Evolutionary conservation across 2,797 vertebrate species (phyloP), one percentile per base, ranked within the genome.

Genomic region (Eurystomus glaucurus): DNA sequence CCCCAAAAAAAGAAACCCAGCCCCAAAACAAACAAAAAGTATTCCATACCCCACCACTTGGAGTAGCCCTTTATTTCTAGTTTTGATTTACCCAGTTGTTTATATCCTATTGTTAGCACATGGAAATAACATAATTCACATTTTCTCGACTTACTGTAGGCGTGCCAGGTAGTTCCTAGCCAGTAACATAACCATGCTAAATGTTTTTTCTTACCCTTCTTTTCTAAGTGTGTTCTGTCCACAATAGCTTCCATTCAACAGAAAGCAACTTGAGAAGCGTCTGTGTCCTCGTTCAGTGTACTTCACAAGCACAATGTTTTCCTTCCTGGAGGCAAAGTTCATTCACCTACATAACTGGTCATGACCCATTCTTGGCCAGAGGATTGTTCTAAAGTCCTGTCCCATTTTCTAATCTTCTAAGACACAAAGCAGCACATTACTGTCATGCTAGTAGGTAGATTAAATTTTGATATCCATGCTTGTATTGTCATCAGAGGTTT

Each of bases 391-490:
- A 26, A 87, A 85, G 45, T 84, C 54, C 57, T 33, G 89, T 94
- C 39, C 45, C 41, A 28, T 90, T 94, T 97, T 77, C 77, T 82
- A 65, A 91, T 92, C 35, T 95, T 85, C 69, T 62, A 69, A 89
- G 87, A 88, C 31, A 60, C 26, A 71, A 87, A 86, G 51, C 80
- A 85, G 76, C 28, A 93, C n/a, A 74, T 91, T 95, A 21, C 64
- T 90, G 86, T 90, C 93, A 84, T 70, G 72, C 69, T 66, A 88
- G 57, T 88, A 96, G 54, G 64, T 83, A 96, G 86, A 95, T 96
- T 61, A 94, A 97, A 95, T 96, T 96, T 98, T 97, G 94, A 93
- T 98, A 88, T 57, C 54, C 90, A 43, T 61, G 88, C 66, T 97
- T 93, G 52, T 80, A 83, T 97, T 93, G 72, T 93, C 65, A n/a